A percentile compares a stretch with the other conserved stretches of the same genome.
These are phyloP conservation scores for Sebastes diaconus DNA, from an alignment of 2,797 vertebrate species.

Conservation along the genomic window DNA sequence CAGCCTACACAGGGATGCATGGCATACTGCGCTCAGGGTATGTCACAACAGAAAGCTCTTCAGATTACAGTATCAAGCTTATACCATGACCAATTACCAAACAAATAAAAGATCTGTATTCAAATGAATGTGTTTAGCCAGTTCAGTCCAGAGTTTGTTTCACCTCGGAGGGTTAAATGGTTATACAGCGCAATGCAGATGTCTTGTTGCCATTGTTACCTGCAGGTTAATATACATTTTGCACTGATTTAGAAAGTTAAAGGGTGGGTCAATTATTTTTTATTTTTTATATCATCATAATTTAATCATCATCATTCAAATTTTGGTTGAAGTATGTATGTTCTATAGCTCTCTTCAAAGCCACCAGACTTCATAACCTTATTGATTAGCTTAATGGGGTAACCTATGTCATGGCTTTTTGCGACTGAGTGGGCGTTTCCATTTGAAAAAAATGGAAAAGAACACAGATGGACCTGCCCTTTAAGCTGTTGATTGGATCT, in stretches of 20 bases:
- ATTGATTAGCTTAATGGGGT: too few species aligned
- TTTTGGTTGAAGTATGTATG: too few species aligned
- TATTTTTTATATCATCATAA: too few species aligned
- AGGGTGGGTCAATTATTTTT: too few species aligned
- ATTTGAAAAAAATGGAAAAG: too few species aligned
- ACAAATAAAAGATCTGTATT: neutral
- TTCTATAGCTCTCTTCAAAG: too few species aligned
- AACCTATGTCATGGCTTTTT: too few species aligned
- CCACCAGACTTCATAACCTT: too few species aligned
- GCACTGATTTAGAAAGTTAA: neutral
- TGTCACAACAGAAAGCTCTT: conserved; percentile 1
- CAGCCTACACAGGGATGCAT: conserved; percentile 93
- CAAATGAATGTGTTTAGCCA: neutral
- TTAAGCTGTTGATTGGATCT: neutral
- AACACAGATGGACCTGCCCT: too few species aligned
- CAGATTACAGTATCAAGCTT: neutral
- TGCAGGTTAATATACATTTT: neutral
- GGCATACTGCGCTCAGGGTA: conserved; percentile 93
- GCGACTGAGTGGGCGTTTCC: too few species aligned
- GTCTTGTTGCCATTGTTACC: neutral
- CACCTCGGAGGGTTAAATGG: neutral
- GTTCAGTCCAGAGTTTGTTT: neutral
- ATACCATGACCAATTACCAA: neutral
- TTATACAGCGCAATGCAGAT: neutral
- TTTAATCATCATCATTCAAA: too few species aligned